Base-by-base conservation (phyloP, 1,140 invertebrate species). In the Daktulosphaira vitifoliae region DNA sequence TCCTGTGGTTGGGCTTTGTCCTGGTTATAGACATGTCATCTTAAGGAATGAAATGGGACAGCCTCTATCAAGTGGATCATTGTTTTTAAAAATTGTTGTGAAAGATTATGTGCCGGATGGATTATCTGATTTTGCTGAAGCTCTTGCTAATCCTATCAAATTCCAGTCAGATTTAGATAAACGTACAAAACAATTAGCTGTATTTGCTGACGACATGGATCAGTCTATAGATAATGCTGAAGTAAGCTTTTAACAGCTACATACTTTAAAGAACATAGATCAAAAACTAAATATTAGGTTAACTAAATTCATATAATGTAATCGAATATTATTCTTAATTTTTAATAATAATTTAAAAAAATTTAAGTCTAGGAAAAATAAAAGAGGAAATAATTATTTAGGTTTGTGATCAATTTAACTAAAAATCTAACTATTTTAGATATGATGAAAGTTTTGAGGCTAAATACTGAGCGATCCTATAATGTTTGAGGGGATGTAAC, bases 91-190 rank as follows among this genome's bases (percentile, higher is more conserved):
- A 68, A 88, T 99, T 26, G 84, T 89, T 26, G 89, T 98, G 13
- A 97, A 96, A 76, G 92, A 95, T 74, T 99, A 98, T 75, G 94
- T 99, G 26, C 96, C 96, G 1, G 92, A 98, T 75, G 91, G 84
- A 68, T 80, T 90, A 51, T 90, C 88, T 66, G 92, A 95, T 72
- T 86, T 98, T 74, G 96, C 96, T 3, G 94, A 98, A 75, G 95
- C 95, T 4, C 76, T 99, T 65, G 93, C 93, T 9, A 98, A 98
- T 79, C 96, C 96, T 0, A 95, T 96, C 67, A 96, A 96, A 73
- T 97, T 95, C 77, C 90, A 97, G 74, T 94, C 89, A 71, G 89
- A 93, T 76, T 75, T 89, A 66, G 92, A 98, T 71, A 97, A 96
- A 74, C 82, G 93, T 22, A 84, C 87, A 20, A 87, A 94, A 71